phyloP scores from a whole-genome alignment of 2,113 vertebrate genomes.

The Peromyscus californicus region DNA sequence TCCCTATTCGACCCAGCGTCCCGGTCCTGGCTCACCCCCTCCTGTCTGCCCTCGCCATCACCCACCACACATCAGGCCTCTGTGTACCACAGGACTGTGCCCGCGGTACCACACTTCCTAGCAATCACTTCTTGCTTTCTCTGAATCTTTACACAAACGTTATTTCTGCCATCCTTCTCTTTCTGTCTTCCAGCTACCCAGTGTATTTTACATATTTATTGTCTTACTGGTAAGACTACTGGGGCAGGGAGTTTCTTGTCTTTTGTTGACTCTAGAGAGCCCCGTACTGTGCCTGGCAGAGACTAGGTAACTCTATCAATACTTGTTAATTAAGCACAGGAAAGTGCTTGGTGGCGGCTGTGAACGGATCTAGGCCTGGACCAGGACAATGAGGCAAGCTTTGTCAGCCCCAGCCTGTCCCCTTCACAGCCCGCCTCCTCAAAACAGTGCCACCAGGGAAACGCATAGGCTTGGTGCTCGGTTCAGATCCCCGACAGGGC shows the following conservation, averaged over 20 bases:
- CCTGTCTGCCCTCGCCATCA: background rate
- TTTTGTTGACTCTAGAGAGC: background rate
- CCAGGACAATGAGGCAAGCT: background rate
- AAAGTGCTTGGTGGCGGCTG: background rate
- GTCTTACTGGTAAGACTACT: background rate
- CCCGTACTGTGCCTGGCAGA: background rate
- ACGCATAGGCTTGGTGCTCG: too few species aligned
- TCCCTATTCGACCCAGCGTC: background rate
- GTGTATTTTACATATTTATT: background rate
- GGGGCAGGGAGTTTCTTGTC: background rate
- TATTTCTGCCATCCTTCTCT: background rate
- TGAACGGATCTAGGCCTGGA: background rate
- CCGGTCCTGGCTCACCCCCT: background rate
- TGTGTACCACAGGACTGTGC: background rate
- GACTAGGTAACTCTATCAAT: background rate
- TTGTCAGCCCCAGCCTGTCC: background rate
- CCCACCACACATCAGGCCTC: background rate
- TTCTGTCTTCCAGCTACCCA: background rate
- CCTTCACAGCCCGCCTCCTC: background rate
- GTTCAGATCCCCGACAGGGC: background rate
- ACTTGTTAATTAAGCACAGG: constrained; percentile 8
- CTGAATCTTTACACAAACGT: background rate
- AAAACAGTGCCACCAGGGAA: background rate
- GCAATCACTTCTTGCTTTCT: background rate
- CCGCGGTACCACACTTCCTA: too few species aligned